Conservation (phyloP, 2,797 vertebrate species). For the Macropodus opercularis region DNA sequence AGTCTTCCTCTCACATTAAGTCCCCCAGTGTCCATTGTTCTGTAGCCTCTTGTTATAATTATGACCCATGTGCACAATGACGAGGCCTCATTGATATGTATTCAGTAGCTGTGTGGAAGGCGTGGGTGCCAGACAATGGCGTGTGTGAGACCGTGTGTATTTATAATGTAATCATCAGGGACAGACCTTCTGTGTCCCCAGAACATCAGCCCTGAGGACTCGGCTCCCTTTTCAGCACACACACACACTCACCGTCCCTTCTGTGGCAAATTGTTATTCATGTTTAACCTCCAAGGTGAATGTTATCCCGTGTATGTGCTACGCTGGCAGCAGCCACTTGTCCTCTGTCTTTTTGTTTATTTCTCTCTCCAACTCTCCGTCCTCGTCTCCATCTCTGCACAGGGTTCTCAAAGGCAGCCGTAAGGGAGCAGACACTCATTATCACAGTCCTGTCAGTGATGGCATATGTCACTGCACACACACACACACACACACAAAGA, state of each 20-base stretch:
- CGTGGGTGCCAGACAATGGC: conserved; percentile 72
- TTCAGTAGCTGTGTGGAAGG: conserved; percentile 61
- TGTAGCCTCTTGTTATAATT: conserved; percentile 71
- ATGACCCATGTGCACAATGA: conserved; percentile 52
- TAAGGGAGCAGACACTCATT: conserved; percentile 73
- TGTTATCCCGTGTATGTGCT: conserved; percentile 33
- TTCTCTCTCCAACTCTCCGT: conserved; percentile 22
- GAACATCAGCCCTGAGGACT: conserved; percentile 76
- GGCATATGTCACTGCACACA: conserved; percentile 62
- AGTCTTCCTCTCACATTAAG: conserved; percentile 66
- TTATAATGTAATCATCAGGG: conserved; percentile 90
- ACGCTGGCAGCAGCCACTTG: conserved; percentile 61
- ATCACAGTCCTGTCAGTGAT: conserved; percentile 76
- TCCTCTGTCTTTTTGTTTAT: conserved; percentile 61
- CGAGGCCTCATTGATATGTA: conserved; percentile 76
- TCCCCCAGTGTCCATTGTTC: conserved; percentile 65
- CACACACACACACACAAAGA: conserved; percentile 26
- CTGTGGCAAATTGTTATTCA: conserved; percentile 87
- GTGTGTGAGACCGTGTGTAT: conserved; percentile 73
- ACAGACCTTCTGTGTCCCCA: conserved; percentile 78
- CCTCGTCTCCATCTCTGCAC: conserved; percentile 35
- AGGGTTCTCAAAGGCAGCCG: conserved; percentile 42
- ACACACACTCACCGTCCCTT: conserved; percentile 1
- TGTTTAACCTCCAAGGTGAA: conserved; percentile 89
- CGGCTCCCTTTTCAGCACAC: conserved; percentile 26